A percentile compares a stretch with the other conserved stretches of the same genome.
Evolutionary conservation across 1,140 invertebrate species (phyloP).

Genomic region (Rhagoletis zephyria): DNA sequence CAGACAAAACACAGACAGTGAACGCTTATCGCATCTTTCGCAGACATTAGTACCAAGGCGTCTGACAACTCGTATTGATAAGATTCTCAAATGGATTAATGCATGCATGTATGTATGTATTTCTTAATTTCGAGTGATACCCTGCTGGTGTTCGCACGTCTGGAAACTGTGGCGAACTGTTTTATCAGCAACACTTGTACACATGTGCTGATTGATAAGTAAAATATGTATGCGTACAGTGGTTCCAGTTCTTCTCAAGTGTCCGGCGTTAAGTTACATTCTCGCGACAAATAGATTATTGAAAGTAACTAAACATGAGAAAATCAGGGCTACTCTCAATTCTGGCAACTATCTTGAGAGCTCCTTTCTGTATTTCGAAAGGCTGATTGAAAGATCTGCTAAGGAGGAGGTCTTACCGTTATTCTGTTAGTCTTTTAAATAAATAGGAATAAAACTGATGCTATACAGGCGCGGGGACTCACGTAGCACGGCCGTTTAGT

Average conservation of each 20-base stretch:
- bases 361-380: too few species aligned
- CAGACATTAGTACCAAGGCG: slow-evolving; percentile 43
- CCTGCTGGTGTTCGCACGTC: slow-evolving; percentile 1
- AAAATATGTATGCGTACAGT: background rate
- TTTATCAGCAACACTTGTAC: slow-evolving; percentile 13
- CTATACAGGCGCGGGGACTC: too few species aligned
- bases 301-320: too few species aligned
- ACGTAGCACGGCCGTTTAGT: too few species aligned
- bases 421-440: too few species aligned
- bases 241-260: slow-evolving; percentile 8
- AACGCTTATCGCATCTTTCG: slow-evolving; percentile 43
- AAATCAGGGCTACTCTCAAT: too few species aligned
- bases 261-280: slow-evolving; percentile 21
- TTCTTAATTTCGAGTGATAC: background rate
- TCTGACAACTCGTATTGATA: slow-evolving; percentile 43
- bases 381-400: too few species aligned
- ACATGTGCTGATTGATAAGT: slow-evolving; percentile 10
- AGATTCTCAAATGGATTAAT: slow-evolving; percentile 42
- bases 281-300: too few species aligned
- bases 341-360: too few species aligned
- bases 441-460: too few species aligned
- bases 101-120: background rate
- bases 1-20: slow-evolving; percentile 2
- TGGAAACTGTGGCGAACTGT: background rate
- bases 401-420: too few species aligned